Evolutionary conservation across 2,888 invertebrate species (phyloP), one percentile per base, ranked within the genome.

Genomic region (Protophormia terraenovae): DNA sequence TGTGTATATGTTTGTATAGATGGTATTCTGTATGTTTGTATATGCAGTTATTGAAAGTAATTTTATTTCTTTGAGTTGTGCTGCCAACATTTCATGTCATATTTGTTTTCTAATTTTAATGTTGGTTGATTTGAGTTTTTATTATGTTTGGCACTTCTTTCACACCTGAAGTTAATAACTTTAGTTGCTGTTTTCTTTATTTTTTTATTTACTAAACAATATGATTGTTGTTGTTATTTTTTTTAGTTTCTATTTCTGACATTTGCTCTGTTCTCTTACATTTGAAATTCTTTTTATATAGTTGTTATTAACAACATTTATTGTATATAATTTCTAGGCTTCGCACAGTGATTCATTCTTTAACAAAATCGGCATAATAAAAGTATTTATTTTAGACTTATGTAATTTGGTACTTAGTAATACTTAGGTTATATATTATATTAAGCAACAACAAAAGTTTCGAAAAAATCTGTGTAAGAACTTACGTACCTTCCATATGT

Each of bases 121-220:
- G 66, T 50, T 73, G 60, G 53, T 78, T 86, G 66, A 80, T 86
- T 84, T 77, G 71, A 84, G 77, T 47, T 86, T 86, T 86, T 87
- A 87, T 87, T 87, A 84, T 27, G 66, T 84, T 86, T 84, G 87
- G 75, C 87, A 86, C 50, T 84, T 86, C 82, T 76, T 83, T 84
- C 66, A 77, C 79, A 80, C 80, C 82, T 84, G 80, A 73, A 76
- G 58, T 75, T 86, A 80, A 81, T 62, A 81, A 67, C 50, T 67
- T 60, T 75, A 22, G 22, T 32, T 81, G 38, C 58, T 53, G 38
- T 67, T 67, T 69, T 41, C 41, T 64, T 32, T 64, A 22, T 12
- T 53, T 50, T 67, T 67, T 69, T 41, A 53, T 64, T 32, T 64
- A 22, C n/a, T 14, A 5, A 35, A 45, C 19, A n/a, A 14, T 60